Evolutionary conservation across 1,140 invertebrate genomes (phyloP).

Genomic region (Schlechtendalia chinensis): DNA sequence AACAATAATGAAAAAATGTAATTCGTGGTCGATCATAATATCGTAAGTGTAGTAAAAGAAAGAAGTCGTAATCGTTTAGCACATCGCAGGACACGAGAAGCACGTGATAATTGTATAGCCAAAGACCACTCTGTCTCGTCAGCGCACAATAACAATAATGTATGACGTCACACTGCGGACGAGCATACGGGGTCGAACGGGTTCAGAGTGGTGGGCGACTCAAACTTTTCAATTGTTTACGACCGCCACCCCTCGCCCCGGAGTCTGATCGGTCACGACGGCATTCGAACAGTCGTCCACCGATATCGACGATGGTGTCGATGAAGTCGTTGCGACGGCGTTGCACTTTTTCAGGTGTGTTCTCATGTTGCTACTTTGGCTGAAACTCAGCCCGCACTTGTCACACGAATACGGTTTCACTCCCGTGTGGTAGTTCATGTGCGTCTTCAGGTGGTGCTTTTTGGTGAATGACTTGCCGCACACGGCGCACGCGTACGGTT

Average conservation of each 20-base stretch:
- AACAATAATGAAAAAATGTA: background rate
- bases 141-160: background rate
- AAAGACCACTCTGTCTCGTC: too few species aligned
- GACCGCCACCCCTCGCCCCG: background rate
- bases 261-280: background rate
- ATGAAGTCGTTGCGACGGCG: background rate
- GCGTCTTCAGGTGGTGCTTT: slow-evolving; percentile 70
- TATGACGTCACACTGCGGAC: background rate
- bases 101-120: too few species aligned
- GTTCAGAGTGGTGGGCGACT: too few species aligned
- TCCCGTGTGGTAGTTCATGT: slow-evolving; percentile 68
- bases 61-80: background rate
- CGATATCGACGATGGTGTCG: too few species aligned
- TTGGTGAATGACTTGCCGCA: slow-evolving; percentile 86
- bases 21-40: background rate
- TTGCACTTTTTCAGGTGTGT: slow-evolving; percentile 54
- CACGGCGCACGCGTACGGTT: slow-evolving; percentile 81
- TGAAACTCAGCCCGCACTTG: slow-evolving; percentile 62
- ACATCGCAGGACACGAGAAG: too few species aligned
- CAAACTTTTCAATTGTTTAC: background rate
- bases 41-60: background rate
- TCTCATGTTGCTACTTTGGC: slow-evolving; percentile 55
- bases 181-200: background rate
- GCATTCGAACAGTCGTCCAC: too few species aligned
- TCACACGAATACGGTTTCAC: slow-evolving; percentile 58